A percentile compares a stretch with the other conserved stretches of the same genome.
phyloP scores from a whole-genome alignment of 2,113 vertebrate species.

The Ceyx melanurus region DNA sequence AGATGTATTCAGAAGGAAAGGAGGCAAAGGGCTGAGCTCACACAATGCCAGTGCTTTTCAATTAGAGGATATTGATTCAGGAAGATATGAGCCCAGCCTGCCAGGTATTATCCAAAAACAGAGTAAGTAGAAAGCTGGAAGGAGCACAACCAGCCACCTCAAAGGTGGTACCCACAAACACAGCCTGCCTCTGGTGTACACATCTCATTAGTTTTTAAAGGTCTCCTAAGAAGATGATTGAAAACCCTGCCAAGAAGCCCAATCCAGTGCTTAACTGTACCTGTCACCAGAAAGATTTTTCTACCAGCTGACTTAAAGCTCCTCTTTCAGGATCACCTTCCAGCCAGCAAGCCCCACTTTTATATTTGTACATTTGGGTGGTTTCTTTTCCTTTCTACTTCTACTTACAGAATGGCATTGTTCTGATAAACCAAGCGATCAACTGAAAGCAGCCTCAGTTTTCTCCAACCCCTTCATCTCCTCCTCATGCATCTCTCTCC shows the following conservation, averaged over 20 bases:
- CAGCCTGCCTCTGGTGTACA: background rate
- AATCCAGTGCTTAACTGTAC: background rate
- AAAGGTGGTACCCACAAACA: background rate
- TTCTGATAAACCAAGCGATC: background rate
- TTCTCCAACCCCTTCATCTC: background rate
- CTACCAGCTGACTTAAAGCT: background rate
- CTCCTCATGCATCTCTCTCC: fast-evolving
- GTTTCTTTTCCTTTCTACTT: background rate
- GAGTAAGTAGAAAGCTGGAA: background rate
- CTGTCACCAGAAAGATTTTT: background rate
- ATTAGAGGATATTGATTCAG: background rate
- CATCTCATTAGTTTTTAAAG: background rate
- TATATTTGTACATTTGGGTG: background rate
- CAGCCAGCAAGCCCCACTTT: background rate
- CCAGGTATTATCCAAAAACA: background rate
- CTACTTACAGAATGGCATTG: background rate
- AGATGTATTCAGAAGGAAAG: background rate
- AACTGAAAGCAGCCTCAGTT: background rate
- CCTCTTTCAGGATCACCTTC: background rate
- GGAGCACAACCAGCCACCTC: background rate
- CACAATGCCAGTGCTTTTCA: background rate
- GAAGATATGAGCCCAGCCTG: background rate
- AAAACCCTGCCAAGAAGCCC: background rate
- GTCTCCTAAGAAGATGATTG: background rate
- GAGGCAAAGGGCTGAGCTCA: background rate